Base-by-base conservation (phyloP, 2,113 vertebrate species). In the Tilapia sparmanii region DNA sequence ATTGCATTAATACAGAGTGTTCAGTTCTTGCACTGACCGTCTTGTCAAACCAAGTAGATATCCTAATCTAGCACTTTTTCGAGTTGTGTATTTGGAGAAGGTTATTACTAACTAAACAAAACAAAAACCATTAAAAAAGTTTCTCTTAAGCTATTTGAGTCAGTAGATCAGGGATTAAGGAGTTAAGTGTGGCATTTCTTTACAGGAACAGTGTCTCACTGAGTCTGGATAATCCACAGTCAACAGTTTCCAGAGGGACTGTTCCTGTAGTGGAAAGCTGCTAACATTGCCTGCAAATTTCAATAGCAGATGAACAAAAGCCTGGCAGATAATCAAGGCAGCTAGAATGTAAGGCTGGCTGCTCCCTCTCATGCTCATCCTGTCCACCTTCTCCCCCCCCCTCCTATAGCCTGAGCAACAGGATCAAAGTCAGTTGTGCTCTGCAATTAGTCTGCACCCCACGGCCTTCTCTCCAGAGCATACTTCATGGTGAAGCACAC, bases 351-450 rank as follows among this genome's bases (percentile, higher is more conserved):
- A 52, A 68, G 31, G 33, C 26, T 35, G 22, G 35, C 66, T 66
- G n/a, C 78, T 66, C 42, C 12, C 12, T 66, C 55, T 47, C 16
- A n/a, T 8, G 45, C 68, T 80, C 82, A 16, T 89, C 84, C 84
- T 45, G 80, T 85, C 54, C 54, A 57, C 82, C 85, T 61, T 66
- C 66, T 52, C 2, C 45, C 22, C 31, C 22, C 31, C 31, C 73
- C 89, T 79, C 79, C 52, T n/a, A 7, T 86, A 42, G 57, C 57
- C 57, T 31, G 31, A 84, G 31, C 24, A 82, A 55, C 53, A 40
- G 76, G 80, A 93, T 94, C 89, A 94, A 57, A 92, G 85, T 76
- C 53, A 7, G 35, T 73, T 26, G 5, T 35, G 35, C 86, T 84
- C 80, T 31, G 7, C 82, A 93, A 84, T 92, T 91, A 81, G 10